Evolutionary conservation across 2,888 invertebrate species (phyloP), one percentile per base, ranked within the genome.

Genomic region (Caenorhabditis becei): DNA sequence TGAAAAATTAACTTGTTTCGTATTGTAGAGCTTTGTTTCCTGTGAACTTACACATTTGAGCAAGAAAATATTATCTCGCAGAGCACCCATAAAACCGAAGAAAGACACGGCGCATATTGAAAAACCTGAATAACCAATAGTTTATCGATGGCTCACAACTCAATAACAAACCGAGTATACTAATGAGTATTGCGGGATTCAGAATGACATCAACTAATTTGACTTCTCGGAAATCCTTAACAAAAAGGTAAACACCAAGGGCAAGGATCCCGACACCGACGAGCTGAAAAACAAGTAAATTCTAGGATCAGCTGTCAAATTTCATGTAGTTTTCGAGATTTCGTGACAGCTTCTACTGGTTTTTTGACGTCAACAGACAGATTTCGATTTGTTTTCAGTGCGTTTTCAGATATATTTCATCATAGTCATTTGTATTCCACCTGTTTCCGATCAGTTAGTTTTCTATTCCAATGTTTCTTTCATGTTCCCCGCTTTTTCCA

Each of bases 181-280:
- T 75, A 14, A 82, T 79, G 7, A 91, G 69, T 32, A 90, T 86
- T 20, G 89, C 88, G 28, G 91, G 89, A 67, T 91, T 91, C 44
- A 91, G 77, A 37, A 90, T 80, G 24, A 91, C 77, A 72, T 91
- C 91, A 28, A 84, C 85, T 62, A 83, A 77, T 78, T 89, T 88
- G 18, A 91, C 85, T 59, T 87, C 83, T 41, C 89, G 79, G n/a
- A 87, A 87, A 61, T 91, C 91, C 61, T 89, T 89, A 61, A 88
- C 67, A 67, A 87, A 90, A 23, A 91, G 81, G 74, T 91, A 91
- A 51, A 91, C 84, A 61, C 91, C 91, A 20, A 91, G 84, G 4
- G 88, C 87, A 16, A 90, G 83, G 32, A 86, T 71, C 16, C 84
- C 86, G 26, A 90, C 87, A 32, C 90, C 90, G 65, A 86, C 75